Percentiles rank a stretch among this genome's conserved stretches.
These are phyloP conservation scores for Plagodis dolabraria DNA, from an alignment of 2,888 invertebrate genomes.

Conservation along the genomic window DNA sequence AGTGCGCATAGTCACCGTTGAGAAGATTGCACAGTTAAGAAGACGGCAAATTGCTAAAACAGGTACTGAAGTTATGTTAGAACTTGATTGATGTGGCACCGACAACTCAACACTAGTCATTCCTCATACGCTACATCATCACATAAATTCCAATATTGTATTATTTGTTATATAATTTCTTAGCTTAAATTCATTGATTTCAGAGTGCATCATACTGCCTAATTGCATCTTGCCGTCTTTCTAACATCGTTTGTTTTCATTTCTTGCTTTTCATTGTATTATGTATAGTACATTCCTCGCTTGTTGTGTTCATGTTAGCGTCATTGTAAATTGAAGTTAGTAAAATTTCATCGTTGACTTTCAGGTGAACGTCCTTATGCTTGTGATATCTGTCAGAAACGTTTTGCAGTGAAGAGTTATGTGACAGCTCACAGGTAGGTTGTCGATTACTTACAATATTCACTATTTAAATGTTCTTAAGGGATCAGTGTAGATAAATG, in stretches of 20 bases:
- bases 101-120: slow-evolving; percentile 62
- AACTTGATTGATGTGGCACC: slow-evolving; percentile 79
- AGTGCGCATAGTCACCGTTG: slow-evolving; percentile 27
- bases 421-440: slow-evolving; percentile 89
- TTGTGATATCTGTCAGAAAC: slow-evolving; percentile 92
- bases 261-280: slow-evolving; percentile 54
- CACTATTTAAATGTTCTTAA: not conserved
- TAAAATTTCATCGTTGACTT: slow-evolving; percentile 38
- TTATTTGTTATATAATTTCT: slow-evolving; percentile 59
- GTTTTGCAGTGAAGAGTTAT: slow-evolving; percentile 92
- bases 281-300: slow-evolving; percentile 14
- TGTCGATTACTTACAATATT: not conserved
- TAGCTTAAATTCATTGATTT: slow-evolving; percentile 75
- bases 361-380: slow-evolving; percentile 90
- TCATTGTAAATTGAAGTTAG: slow-evolving; percentile 5
- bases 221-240: slow-evolving; percentile 85
- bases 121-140: slow-evolving; percentile 72
- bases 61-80: slow-evolving; percentile 53
- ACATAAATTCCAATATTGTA: slow-evolving; percentile 64
- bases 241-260: slow-evolving; percentile 69
- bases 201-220: slow-evolving; percentile 70
- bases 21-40: slow-evolving; percentile 56
- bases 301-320: slow-evolving; percentile 1
- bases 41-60: slow-evolving; percentile 81
- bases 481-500: not conserved